phyloP scores from a whole-genome alignment of 2,113 vertebrate species.

The Barbus barbus region DNA sequence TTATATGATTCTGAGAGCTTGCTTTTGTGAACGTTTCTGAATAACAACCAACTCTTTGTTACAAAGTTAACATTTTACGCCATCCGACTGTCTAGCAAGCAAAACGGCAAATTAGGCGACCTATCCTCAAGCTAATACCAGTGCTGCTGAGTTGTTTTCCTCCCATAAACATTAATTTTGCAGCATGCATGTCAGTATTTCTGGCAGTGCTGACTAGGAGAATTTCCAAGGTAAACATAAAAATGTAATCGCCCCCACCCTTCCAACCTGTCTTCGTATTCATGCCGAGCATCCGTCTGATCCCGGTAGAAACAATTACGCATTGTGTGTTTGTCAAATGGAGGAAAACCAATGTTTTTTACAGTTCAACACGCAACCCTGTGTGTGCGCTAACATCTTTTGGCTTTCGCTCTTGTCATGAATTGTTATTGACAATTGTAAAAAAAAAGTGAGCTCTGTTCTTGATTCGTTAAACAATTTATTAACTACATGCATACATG shows the following conservation, averaged over 20 bases:
- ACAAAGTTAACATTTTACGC: neutral
- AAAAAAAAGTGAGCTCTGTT: neutral
- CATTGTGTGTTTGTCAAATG: neutral
- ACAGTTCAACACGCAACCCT: constrained; percentile 15
- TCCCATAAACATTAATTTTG: constrained; percentile 40
- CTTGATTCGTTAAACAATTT: constrained; percentile 19
- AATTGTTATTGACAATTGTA: neutral
- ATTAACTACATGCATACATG: constrained; percentile 16
- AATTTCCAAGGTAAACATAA: constrained; percentile 37
- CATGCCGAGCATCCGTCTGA: constrained; percentile 12
- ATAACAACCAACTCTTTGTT: neutral
- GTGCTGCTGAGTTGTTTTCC: constrained; percentile 30
- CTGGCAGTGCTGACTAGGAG: constrained; percentile 20
- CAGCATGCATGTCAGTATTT: constrained; percentile 42
- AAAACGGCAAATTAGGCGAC: constrained; percentile 8
- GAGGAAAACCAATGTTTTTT: constrained; percentile 6
- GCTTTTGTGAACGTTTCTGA: neutral
- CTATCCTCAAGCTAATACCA: constrained; percentile 35
- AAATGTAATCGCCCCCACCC: neutral
- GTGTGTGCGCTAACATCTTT: neutral
- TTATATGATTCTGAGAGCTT: neutral
- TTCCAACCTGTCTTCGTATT: neutral
- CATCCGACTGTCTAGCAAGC: constrained; percentile 19
- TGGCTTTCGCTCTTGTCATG: neutral
- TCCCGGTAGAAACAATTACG: constrained; percentile 32